Evolutionary conservation across 2,797 vertebrate genomes (phyloP).

Genomic region (Sternarchorhynchus goeldii): DNA sequence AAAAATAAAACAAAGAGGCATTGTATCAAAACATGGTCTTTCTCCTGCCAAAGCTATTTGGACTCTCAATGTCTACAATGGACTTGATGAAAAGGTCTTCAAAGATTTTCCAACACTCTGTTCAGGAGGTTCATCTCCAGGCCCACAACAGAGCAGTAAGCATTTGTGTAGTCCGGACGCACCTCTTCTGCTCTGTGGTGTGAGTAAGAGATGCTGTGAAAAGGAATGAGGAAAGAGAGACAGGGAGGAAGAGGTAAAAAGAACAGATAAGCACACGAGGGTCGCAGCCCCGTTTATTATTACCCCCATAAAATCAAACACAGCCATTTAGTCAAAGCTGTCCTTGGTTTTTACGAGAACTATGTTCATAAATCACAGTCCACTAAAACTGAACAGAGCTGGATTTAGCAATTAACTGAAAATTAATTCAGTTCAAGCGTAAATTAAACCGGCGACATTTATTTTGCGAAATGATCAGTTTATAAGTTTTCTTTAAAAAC

Average conservation of each 20-base stretch:
- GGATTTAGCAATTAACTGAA: no score
- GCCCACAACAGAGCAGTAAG: slow-evolving; percentile 15
- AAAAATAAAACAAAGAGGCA: neutral
- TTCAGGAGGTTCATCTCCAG: slow-evolving; percentile 28
- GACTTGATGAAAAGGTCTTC: slow-evolving; percentile 12
- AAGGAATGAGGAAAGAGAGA: slow-evolving; percentile 39
- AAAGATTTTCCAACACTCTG: slow-evolving; percentile 16
- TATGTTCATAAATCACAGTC: neutral
- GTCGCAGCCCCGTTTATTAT: slow-evolving; percentile 41
- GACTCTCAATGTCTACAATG: neutral
- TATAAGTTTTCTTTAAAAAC: slow-evolving; percentile 9
- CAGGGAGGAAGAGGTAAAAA: slow-evolving; percentile 49
- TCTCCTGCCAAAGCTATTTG: neutral
- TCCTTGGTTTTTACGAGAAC: neutral
- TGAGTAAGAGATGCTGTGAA: slow-evolving; percentile 43
- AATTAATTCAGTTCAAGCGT: neutral
- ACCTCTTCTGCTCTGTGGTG: slow-evolving; percentile 5
- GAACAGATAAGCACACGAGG: slow-evolving; percentile 34
- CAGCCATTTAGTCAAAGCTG: neutral
- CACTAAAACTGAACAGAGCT: neutral
- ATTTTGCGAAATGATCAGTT: neutral
- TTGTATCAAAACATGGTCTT: neutral
- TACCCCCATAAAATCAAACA: slow-evolving; percentile 19
- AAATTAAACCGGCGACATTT: slow-evolving; percentile 10
- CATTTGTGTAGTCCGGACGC: slow-evolving; percentile 33